Evolutionary conservation across 2,113 vertebrate species (phyloP).

Genomic region (Ancistrus triradiatus): DNA sequence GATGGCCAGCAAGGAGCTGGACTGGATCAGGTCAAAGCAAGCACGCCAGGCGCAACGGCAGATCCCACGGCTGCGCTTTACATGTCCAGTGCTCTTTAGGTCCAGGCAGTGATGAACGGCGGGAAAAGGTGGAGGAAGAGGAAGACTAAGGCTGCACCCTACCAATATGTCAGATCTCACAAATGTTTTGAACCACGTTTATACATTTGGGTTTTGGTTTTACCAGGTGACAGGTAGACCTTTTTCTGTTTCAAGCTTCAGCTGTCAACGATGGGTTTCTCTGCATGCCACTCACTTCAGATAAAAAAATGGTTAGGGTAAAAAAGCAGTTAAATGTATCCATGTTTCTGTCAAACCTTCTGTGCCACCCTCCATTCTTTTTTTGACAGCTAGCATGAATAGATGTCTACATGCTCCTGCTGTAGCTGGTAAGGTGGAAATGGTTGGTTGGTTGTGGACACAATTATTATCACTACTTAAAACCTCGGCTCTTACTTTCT

Average conservation of each 20-base stretch:
- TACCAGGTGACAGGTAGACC: slow-evolving; percentile 27
- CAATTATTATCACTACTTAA: background rate
- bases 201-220: slow-evolving; percentile 12
- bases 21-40: slow-evolving; percentile 5
- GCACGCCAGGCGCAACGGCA: slow-evolving; percentile 5
- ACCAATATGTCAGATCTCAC: slow-evolving; percentile 25
- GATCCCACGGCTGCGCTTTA: slow-evolving; percentile 28
- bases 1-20: slow-evolving; percentile 26
- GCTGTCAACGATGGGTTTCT: slow-evolving; percentile 28
- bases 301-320: slow-evolving; percentile 20
- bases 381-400: slow-evolving; percentile 16
- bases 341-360: slow-evolving; percentile 16
- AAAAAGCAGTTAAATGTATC: slow-evolving; percentile 12
- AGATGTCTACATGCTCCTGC: slow-evolving; percentile 8
- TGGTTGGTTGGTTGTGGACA: background rate
- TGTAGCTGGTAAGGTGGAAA: background rate
- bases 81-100: slow-evolving; percentile 32
- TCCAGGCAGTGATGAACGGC: background rate
- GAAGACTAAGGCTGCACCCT: slow-evolving; percentile 23
- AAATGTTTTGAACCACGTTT: slow-evolving; percentile 26
- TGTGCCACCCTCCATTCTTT: slow-evolving; percentile 7
- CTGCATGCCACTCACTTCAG: slow-evolving; percentile 25
- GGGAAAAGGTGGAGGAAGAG: slow-evolving; percentile 3
- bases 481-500: slow-evolving; percentile 4
- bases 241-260: slow-evolving; percentile 33